Conservation (phyloP, 2,797 vertebrate species). For the Nannoperca australis region DNA sequence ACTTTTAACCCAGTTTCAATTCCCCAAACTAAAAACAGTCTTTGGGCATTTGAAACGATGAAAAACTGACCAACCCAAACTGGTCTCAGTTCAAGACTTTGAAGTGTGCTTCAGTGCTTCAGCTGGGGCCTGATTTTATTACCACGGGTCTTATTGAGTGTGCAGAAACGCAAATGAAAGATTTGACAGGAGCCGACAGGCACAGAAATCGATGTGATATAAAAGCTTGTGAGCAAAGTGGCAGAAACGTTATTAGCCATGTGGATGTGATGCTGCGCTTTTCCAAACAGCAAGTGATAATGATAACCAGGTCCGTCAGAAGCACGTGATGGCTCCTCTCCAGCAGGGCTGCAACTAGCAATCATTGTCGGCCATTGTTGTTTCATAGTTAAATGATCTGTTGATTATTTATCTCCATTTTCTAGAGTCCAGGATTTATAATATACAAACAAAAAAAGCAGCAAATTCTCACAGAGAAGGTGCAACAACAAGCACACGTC, state of each 20-base stretch:
- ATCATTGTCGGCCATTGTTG: too few species aligned
- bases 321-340: background rate
- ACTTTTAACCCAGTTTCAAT: constrained; percentile 16
- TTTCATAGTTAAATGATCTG: too few species aligned
- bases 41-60: constrained; percentile 6
- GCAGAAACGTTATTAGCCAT: constrained; percentile 1
- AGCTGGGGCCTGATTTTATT: constrained; percentile 25
- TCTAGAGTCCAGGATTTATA: too few species aligned
- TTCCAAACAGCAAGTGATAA: background rate
- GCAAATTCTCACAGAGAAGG: background rate
- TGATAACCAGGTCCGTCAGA: background rate
- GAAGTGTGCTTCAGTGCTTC: constrained; percentile 7
- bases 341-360: background rate
- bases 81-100: constrained; percentile 33
- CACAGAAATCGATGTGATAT: background rate
- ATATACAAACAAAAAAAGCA: background rate
- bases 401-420: too few species aligned
- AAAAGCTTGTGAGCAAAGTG: background rate
- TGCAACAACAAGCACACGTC: background rate
- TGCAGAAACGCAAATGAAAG: constrained; percentile 26
- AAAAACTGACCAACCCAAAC: constrained; percentile 25
- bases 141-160: constrained; percentile 2
- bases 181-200: background rate
- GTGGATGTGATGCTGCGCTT: background rate
- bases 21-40: constrained; percentile 23